Evolutionary conservation across 2,797 vertebrate species (phyloP), one percentile per base, ranked within the genome.

Genomic region (Phalanger gymnotis): DNA sequence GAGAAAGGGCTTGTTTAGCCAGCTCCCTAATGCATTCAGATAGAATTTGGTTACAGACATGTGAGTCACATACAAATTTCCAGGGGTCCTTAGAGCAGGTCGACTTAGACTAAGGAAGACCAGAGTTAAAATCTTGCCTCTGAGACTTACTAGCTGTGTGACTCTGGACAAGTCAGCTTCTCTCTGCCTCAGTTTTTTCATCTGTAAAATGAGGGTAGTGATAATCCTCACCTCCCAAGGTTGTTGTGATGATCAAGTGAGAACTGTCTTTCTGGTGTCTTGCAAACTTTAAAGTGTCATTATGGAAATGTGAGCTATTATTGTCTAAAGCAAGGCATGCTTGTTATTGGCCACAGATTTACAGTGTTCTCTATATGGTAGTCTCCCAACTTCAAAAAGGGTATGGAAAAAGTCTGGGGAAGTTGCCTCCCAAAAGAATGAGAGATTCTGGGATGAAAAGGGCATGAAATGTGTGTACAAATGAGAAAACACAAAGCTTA

Each of bases 1-100:
- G 16, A 73, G 10, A 40, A 22, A n/a, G n/a, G n/a, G 22, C 66
- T 40, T 47, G 22, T 25, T 81, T 94, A 92, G 95, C 90, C 56
- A 12, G 0, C 11, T 96, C 16, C 27, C 7, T 1, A 89, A 25
- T 93, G 16, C 95, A 91, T 94, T 93, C 92, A 94, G 58, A 90
- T 53, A 54, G 57, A 94, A 81, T 57, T 73, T 0, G 6, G 54
- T 90, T 94, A 40, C 31, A 30, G 30, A 93, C 66, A 93, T 54
- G 89, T 27, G 81, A 73, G 91, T 95, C 22, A 57, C 55, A 94
- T 61, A 5, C 4, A 94, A 54, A 6, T 93, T 87, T 94, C 87
- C 54, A 10, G 27, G 56, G n/a, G 7, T 81, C 40, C n/a, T 47
- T 81, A 10, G 40, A 25, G 9, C 22, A 47, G 40, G 25, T 27